Base-by-base conservation (phyloP, 2,888 invertebrate genomes). In the Stenodera caucasica region DNA sequence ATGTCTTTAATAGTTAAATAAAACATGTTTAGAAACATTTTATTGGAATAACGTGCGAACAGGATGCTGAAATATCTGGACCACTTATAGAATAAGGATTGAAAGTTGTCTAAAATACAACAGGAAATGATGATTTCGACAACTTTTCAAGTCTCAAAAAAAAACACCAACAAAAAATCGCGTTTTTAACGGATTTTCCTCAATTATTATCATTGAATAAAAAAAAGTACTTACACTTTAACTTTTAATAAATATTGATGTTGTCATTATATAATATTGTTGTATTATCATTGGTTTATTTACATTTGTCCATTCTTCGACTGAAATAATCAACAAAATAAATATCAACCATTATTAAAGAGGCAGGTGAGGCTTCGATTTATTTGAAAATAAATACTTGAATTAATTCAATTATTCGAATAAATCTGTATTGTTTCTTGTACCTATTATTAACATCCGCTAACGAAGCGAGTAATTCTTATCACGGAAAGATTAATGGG, bases 21-120 rank as follows among this genome's bases (percentile, higher is more conserved):
- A 45, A 45, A 45, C 45, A 45, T 45, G 45, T 21, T 45, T 45
- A 45, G 45, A 21, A 45, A 45, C 45, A 45, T 45, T 21, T 45
- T 45, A 45, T 45, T 11, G 21, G 11, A 12, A 45, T 45, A 45
- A 45, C 45, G 45, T 45, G 45, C 45, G 45, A 45, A 45, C 45
- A 45, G 45, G 45, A 45, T 45, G 45, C 45, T 45, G 45, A 21
- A 45, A 45, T 45, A 45, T 45, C 18, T 18, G 45, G 45, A 45
- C 45, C 45, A 45, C 45, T 45, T 45, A 45, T 45, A 45, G 9
- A 21, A 18, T 5, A n/a, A n/a, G 45, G 21, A 45, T 12, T 45
- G 45, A 21, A 45, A 45, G 37, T 40, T 18, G n/a, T 8, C 11
- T 11, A 21, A 11, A 45, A n/a, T n/a, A 45, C 40, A 40, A 40